Conservation (phyloP, 2,888 invertebrate genomes). For the Drosophila recens region DNA sequence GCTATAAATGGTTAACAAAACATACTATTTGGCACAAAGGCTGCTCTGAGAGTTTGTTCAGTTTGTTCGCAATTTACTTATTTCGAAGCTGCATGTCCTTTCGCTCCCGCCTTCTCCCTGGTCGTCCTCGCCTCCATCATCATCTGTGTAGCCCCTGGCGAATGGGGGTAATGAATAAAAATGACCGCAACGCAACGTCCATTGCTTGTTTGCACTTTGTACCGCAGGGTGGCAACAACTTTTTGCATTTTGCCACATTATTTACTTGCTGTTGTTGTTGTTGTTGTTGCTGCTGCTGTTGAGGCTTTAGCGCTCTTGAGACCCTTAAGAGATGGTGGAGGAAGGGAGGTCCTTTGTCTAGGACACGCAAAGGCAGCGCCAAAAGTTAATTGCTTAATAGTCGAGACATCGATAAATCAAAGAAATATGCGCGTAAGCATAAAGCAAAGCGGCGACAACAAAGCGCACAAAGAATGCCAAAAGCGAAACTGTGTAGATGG, state of each 20-base stretch:
- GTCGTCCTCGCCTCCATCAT: neutral
- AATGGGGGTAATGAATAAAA: conserved; percentile 58
- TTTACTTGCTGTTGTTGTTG: conserved; percentile 25
- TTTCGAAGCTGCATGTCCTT: conserved; percentile 21
- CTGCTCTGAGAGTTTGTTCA: conserved; percentile 28
- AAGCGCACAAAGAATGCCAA: conserved; percentile 48
- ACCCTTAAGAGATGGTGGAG: conserved; percentile 8
- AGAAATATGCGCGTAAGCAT: conserved; percentile 75
- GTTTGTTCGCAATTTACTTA: conserved; percentile 23
- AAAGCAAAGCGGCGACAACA: conserved; percentile 64
- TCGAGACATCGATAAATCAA: conserved; percentile 79
- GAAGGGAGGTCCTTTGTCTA: conserved; percentile 12
- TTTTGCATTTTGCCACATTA: conserved; percentile 58
- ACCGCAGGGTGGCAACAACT: conserved; percentile 60
- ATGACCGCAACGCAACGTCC: conserved; percentile 64
- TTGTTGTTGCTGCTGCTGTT: conserved; percentile 6
- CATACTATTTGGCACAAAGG: conserved; percentile 27
- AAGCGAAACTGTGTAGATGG: conserved; percentile 31
- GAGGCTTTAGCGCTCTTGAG: conserved; percentile 30
- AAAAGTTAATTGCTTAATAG: conserved; percentile 76
- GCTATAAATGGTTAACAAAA: conserved; percentile 25
- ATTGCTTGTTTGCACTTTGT: conserved; percentile 63
- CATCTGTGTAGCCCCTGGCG: conserved; percentile 6
- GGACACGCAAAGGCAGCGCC: conserved; percentile 23
- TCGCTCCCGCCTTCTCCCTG: neutral